Evolutionary conservation across 2,888 invertebrate genomes (phyloP).

Genomic region (Trichacis sp.): DNA sequence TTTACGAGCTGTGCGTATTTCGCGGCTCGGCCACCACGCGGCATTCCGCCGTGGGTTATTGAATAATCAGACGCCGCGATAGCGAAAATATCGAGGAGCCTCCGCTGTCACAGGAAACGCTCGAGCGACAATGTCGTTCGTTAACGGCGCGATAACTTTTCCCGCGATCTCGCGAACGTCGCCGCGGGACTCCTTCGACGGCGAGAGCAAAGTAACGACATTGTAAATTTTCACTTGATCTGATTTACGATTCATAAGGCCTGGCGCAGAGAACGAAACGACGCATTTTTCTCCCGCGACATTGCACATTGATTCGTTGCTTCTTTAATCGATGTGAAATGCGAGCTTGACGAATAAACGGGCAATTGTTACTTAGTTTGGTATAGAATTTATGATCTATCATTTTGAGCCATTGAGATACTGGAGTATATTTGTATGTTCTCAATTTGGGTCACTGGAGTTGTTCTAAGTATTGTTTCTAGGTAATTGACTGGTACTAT

Average conservation of each 20-base stretch:
- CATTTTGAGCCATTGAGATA: too few species aligned
- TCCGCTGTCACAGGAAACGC: slow-evolving; percentile 4
- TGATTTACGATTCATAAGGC: slow-evolving; percentile 40
- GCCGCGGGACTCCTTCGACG: slow-evolving; percentile 6
- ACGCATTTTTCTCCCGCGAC: neutral
- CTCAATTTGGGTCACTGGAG: too few species aligned
- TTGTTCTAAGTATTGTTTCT: too few species aligned
- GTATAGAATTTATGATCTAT: too few species aligned
- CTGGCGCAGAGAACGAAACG: neutral
- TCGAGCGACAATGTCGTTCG: slow-evolving; percentile 29
- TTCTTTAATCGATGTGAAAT: neutral
- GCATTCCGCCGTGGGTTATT: slow-evolving; percentile 18
- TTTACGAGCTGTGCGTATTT: slow-evolving; percentile 27
- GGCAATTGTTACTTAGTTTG: too few species aligned
- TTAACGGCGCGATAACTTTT: slow-evolving; percentile 29
- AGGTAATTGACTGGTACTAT: too few species aligned
- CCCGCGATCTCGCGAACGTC: neutral
- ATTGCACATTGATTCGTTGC: neutral
- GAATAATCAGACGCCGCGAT: slow-evolving; percentile 28
- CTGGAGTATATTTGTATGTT: too few species aligned
- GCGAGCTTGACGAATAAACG: too few species aligned
- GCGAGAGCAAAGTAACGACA: slow-evolving; percentile 33
- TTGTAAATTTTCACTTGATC: slow-evolving; percentile 42
- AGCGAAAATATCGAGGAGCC: slow-evolving; percentile 26
- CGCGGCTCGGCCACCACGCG: slow-evolving; percentile 8